Percentiles rank a stretch among this genome's conserved stretches.
Conservation (phyloP, 2,113 vertebrate species). For the Toxostoma redivivum region DNA sequence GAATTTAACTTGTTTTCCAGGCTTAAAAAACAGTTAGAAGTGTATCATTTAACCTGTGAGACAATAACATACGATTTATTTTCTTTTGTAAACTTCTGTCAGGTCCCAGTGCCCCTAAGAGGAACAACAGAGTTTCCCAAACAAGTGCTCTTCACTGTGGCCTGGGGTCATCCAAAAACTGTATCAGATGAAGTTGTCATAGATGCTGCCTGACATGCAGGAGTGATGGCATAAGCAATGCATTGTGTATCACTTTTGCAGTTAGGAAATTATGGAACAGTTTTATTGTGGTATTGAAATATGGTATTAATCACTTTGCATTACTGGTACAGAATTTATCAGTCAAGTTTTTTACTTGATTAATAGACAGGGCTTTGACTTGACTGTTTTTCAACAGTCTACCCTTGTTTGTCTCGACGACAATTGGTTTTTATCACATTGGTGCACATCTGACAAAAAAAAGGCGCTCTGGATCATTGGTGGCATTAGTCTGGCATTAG, state of each 20-base stretch:
- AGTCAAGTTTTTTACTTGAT: background rate
- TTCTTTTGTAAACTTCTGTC: background rate
- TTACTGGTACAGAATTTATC: background rate
- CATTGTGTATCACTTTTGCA: background rate
- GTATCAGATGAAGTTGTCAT: background rate
- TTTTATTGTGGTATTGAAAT: background rate
- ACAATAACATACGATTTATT: background rate
- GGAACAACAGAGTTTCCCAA: background rate
- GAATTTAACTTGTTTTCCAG: background rate
- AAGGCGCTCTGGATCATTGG: background rate
- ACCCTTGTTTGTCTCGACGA: background rate
- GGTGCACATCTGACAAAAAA: background rate
- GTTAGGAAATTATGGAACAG: background rate
- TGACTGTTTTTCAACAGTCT: background rate
- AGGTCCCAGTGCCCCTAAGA: background rate
- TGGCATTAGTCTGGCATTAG: background rate
- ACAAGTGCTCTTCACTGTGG: background rate
- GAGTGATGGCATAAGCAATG: background rate
- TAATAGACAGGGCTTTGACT: background rate
- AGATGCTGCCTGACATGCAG: background rate
- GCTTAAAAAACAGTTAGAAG: background rate
- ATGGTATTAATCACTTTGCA: background rate
- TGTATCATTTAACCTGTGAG: background rate
- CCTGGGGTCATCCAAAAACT: background rate
- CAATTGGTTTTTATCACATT: background rate